phyloP scores from a whole-genome alignment of 2,113 vertebrate species.

The Elgaria multicarinata region DNA sequence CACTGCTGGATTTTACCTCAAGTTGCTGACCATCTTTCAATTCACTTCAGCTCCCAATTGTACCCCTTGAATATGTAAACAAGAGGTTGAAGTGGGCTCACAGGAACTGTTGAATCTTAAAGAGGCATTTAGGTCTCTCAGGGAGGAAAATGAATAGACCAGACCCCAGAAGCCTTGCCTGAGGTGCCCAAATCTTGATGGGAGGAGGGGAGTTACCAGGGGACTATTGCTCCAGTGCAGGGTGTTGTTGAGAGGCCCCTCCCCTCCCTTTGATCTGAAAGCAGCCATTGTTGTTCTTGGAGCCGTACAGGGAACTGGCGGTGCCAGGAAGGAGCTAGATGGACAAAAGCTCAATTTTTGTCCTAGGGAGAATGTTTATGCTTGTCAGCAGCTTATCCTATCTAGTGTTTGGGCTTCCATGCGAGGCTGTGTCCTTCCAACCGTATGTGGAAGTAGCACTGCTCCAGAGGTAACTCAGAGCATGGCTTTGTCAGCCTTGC shows the following conservation, averaged over 20 bases:
- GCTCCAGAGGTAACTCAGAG: not conserved
- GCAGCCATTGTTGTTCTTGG: conserved; percentile 12
- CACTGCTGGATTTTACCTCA: not conserved
- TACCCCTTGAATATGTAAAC: not conserved
- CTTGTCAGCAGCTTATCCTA: not conserved
- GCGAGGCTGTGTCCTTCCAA: not conserved
- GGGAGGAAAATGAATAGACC: not conserved
- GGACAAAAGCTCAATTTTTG: conserved; percentile 27
- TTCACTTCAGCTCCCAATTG: not conserved
- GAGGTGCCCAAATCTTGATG: not conserved
- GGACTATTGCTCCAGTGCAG: not conserved
- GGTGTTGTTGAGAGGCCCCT: not conserved
- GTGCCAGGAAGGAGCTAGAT: conserved; percentile 9
- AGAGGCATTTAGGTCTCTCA: not conserved
- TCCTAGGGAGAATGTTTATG: not conserved
- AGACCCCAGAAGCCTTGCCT: not conserved
- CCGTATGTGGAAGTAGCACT: not conserved
- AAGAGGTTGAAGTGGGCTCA: not conserved
- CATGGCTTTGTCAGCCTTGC: not conserved
- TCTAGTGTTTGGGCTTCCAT: not conserved
- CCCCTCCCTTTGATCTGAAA: conserved; percentile 17
- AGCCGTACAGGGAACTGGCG: not conserved
- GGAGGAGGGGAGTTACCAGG: not conserved
- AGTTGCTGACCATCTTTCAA: not conserved
- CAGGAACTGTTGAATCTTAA: not conserved